Evolutionary conservation across 2,113 vertebrate species (phyloP).

Genomic region (Brevimyrus niger): DNA sequence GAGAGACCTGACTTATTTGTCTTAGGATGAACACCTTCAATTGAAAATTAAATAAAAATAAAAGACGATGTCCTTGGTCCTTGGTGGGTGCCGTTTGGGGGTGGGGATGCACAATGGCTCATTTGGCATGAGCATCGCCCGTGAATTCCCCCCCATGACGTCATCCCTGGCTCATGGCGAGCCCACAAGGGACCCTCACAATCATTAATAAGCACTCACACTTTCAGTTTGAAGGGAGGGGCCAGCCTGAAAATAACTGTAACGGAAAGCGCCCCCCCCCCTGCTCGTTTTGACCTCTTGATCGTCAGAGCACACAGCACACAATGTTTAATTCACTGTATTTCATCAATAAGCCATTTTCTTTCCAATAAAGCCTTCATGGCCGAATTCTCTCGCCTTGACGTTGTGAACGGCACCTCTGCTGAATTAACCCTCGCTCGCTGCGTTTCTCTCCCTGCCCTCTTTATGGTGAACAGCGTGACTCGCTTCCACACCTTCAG

Average conservation of each 20-base stretch:
- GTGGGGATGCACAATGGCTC: neutral
- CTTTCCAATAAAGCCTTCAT: neutral
- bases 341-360: slow-evolving; percentile 1
- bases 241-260: neutral
- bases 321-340: neutral
- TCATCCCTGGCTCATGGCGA: neutral
- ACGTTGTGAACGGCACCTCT: neutral
- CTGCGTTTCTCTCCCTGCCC: neutral
- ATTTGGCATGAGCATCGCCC: neutral
- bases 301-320: neutral
- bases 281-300: neutral
- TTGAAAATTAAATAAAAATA: neutral
- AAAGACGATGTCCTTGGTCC: neutral
- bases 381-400: neutral
- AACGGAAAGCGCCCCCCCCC: neutral
- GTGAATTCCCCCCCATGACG: neutral
- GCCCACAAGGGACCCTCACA: neutral
- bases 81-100: neutral
- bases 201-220: neutral
- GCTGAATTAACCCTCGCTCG: neutral
- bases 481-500: neutral
- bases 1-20: neutral
- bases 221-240: neutral
- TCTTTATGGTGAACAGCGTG: neutral
- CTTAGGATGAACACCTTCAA: neutral